These are phyloP conservation scores for Caenorhabditis sp. DNA, from an alignment of 2,888 invertebrate species.

Conservation along the genomic window DNA sequence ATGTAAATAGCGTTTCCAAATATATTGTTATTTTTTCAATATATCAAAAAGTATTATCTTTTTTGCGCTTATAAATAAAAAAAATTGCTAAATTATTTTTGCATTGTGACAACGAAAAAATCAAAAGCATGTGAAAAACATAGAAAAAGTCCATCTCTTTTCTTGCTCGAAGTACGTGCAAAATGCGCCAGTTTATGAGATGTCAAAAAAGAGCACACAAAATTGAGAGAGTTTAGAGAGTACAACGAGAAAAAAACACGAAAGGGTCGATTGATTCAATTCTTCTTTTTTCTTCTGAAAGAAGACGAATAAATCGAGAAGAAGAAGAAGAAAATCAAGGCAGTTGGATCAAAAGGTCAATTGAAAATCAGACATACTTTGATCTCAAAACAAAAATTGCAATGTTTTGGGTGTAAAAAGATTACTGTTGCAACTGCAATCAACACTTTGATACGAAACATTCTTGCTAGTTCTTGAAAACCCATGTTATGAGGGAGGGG, in stretches of 20 bases:
- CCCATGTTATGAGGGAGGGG: no score
- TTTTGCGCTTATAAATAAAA: neutral
- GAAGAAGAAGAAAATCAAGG: neutral
- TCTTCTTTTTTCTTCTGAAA: conserved; percentile 1
- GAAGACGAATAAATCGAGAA: conserved; percentile 8
- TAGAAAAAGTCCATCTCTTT: conserved; percentile 2
- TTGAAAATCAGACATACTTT: conserved; percentile 8
- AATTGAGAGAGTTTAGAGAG: conserved; percentile 11
- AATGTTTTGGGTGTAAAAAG: no score
- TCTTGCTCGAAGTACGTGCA: conserved; percentile 32
- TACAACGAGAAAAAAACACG: conserved; percentile 3
- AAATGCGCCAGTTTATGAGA: conserved; percentile 13
- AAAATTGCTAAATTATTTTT: conserved; percentile 3
- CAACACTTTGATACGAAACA: no score
- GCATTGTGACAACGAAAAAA: no score
- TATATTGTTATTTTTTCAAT: no score
- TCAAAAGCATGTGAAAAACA: conserved; percentile 9
- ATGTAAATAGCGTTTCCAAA: no score
- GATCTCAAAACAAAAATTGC: conserved; percentile 7
- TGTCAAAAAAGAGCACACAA: conserved; percentile 11
- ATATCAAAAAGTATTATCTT: neutral
- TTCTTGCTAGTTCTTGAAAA: no score
- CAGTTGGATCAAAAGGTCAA: neutral
- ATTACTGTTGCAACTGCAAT: no score
- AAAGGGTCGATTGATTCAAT: conserved; percentile 18